Evolutionary conservation across 2,888 invertebrate species (phyloP).

Genomic region (Thelaira solivaga): DNA sequence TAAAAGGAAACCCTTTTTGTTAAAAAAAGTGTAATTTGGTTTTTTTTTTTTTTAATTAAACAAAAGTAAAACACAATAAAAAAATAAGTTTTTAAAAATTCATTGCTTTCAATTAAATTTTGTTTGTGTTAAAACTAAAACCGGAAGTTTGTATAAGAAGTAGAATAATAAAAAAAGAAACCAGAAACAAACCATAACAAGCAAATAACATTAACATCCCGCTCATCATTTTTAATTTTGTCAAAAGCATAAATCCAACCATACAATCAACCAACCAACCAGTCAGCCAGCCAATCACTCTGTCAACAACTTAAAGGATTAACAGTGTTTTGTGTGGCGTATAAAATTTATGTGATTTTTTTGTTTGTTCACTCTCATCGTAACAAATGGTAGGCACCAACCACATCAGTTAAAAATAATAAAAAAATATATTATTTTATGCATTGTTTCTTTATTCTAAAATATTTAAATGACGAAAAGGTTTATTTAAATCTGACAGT

Average conservation of each 20-base stretch:
- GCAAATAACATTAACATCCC: slow-evolving; percentile 22
- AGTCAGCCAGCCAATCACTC: slow-evolving; percentile 2
- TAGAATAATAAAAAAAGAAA: too few relatives aligned
- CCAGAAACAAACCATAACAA: slow-evolving; percentile 20
- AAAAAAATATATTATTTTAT: background rate
- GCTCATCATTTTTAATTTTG: slow-evolving; percentile 8
- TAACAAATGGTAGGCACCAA: slow-evolving; percentile 54
- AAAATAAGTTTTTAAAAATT: slow-evolving; percentile 26
- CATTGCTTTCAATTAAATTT: slow-evolving; percentile 43
- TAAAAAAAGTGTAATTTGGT: background rate
- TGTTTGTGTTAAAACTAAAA: slow-evolving; percentile 36
- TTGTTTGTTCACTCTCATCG: background rate
- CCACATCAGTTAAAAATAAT: background rate
- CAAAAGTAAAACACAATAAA: slow-evolving; percentile 7
- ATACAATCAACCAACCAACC: background rate
- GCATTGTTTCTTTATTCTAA: background rate
- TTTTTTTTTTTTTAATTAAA: background rate
- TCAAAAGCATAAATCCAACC: background rate
- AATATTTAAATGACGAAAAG: slow-evolving; percentile 18
- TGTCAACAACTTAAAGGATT: slow-evolving; percentile 55
- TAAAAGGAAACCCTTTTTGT: background rate
- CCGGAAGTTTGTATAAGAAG: slow-evolving; percentile 49
- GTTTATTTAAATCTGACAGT: slow-evolving; percentile 38
- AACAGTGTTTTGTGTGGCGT: slow-evolving; percentile 57
- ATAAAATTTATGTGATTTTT: slow-evolving; percentile 38